A percentile compares a stretch with the other conserved stretches of the same genome.
Conservation (phyloP, 2,113 vertebrate species). For the Tinamus guttatus region DNA sequence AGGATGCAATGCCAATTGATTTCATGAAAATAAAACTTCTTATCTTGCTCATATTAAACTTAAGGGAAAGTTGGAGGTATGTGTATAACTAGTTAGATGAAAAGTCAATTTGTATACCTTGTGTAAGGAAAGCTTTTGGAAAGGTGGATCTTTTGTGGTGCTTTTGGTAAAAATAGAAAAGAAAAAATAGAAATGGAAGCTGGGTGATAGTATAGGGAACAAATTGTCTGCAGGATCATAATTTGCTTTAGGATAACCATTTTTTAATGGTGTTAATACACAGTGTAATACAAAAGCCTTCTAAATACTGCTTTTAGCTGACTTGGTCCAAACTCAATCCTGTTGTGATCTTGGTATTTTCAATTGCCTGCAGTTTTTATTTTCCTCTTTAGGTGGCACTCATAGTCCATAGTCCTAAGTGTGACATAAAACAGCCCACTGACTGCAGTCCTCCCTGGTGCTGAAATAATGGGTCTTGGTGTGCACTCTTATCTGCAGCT, state of each 20-base stretch:
- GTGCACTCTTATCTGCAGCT: background rate
- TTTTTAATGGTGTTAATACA: background rate
- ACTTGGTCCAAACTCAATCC: background rate
- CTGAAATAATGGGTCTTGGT: background rate
- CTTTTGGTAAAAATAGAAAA: background rate
- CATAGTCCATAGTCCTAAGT: background rate
- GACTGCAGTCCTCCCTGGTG: background rate
- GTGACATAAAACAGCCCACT: background rate
- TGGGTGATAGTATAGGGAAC: background rate
- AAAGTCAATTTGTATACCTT: background rate
- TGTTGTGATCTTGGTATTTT: background rate
- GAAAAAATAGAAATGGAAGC: background rate
- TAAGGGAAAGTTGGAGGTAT: too few relatives aligned
- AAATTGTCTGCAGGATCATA: background rate
- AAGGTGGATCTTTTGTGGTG: background rate
- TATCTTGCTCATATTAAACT: background rate
- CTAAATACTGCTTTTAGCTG: background rate
- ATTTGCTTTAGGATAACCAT: background rate
- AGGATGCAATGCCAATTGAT: background rate
- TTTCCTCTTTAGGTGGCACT: slow-evolving; percentile 42
- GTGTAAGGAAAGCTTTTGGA: background rate
- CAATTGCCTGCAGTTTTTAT: background rate
- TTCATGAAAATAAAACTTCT: background rate
- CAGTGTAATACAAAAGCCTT: background rate
- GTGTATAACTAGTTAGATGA: background rate